These are phyloP conservation scores for Drosophila rhopaloa DNA, from an alignment of 1,140 invertebrate species.

Conservation along the genomic window DNA sequence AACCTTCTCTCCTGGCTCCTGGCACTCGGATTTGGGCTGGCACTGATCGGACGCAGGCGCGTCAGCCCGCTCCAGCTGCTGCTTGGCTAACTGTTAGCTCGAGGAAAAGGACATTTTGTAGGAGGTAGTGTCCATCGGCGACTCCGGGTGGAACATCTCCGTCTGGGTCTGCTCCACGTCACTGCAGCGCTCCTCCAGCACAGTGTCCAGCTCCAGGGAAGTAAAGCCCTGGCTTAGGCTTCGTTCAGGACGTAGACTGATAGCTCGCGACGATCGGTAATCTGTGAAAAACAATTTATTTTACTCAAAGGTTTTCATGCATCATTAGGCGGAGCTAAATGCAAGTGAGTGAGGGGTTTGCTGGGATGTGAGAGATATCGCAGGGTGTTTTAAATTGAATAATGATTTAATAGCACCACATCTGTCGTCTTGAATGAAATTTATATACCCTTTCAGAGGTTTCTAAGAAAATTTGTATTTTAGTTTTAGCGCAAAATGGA, in stretches of 20 bases:
- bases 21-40: background rate
- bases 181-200: conserved; percentile 90
- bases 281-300: conserved; percentile 44
- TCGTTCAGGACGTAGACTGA: conserved; percentile 88
- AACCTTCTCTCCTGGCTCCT: background rate
- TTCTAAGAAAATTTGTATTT: too few species aligned
- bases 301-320: background rate
- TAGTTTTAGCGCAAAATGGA: too few species aligned
- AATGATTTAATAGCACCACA: conserved; percentile 20
- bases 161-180: conserved; percentile 89
- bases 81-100: conserved; percentile 80
- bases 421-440: background rate
- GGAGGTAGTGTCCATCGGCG: conserved; percentile 78
- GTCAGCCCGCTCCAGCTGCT: conserved; percentile 32
- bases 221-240: conserved; percentile 88
- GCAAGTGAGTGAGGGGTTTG: background rate
- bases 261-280: conserved; percentile 87
- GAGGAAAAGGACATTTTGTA: conserved; percentile 82
- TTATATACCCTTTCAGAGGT: background rate
- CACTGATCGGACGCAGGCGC: background rate
- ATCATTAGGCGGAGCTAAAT: background rate
- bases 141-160: conserved; percentile 78
- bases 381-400: background rate
- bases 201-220: conserved; percentile 91
- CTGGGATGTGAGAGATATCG: conserved; percentile 10